Base-by-base conservation (phyloP, 1,140 invertebrate species). In the Drosophila jambulina region DNA sequence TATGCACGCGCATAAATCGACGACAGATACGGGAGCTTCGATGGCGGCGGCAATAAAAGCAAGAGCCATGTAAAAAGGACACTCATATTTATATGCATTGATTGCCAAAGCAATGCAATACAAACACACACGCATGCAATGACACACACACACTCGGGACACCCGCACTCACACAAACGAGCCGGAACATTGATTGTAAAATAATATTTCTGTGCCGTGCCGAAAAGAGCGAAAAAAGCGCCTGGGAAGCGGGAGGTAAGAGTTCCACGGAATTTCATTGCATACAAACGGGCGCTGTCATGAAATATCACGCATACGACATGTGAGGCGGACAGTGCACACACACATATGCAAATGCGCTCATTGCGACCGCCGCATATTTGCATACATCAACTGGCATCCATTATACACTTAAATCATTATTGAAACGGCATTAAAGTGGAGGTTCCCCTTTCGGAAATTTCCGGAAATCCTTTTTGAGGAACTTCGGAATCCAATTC, bases 391-490 rank as follows among this genome's bases (percentile, higher is more conserved):
- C 40, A 78, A 36, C n/a, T 34, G 32, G 19, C 21, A 19, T 53
- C 25, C 46, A 43, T 63, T 58, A 62, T 57, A 51, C 69, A 58
- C 62, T 68, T 78, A 38, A 65, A 46, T 48, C 64, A 64, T 80
- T 53, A 60, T 75, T 63, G 34, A 53, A 80, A 53, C 19, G 53
- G 21, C 23, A 46, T 61, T 51, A 53, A 78, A 40, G 57, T 34
- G 15, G 36, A 21, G 15, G n/a, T 45, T 60, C 21, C 15, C 23
- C 25, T 29, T 43, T 48, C 40, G 79, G 8, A 93, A 96, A 96
- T 96, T 96, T 93, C 96, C 96, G 96, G 96, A 96, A 94, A 96
- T 98, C 38, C 98, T 98, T 80, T 98, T 97, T 43, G 97, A 97
- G 91, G 97, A 98, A 93, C 97, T 48, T 48, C 15, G 3, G 15